Base-by-base conservation (phyloP, 92 coral and sea anemone genomes). In the Desmophyllum pertusum region DNA sequence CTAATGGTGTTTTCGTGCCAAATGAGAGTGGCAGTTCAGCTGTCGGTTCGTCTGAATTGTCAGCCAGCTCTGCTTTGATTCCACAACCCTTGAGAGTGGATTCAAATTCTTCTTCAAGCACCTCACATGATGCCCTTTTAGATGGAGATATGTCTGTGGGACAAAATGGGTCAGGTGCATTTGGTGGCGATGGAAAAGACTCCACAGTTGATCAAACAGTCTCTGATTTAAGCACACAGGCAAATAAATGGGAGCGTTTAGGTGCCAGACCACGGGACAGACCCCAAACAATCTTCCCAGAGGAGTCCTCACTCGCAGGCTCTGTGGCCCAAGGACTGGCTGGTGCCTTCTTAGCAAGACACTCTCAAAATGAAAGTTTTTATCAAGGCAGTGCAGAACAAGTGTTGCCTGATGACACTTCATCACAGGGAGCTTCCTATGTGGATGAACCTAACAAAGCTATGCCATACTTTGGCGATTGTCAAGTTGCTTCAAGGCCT, bases 251-350 rank as follows among this genome's bases (percentile, higher is more conserved):
- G n/a, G n/a, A n/a, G n/a, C n/a, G n/a, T n/a, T n/a, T n/a, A n/a
- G n/a, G n/a, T n/a, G n/a, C n/a, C n/a, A n/a, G n/a, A n/a, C n/a
- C 81, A 53, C 53, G 59, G 59, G 51, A 75, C 41, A 35, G 45
- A 1, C 29, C 6, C 59, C 19, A 51, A 19, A 19, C 10, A 19
- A 9, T 9, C 9, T 19, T 9, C 10, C 9, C 59, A 51, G 10
- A 51, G 19, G 59, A 51, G 59, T 19, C 9, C 19, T 51, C 69
- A 38, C 48, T 36, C 5, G 1, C 31, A 23, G 21, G 15, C 11
- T 29, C 62, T 46, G 40, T 74, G 21, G 35, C 69, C 2, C 50
- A 55, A 27, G 81, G 70, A 10, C n/a, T 77, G 19, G 70, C 81
- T 10, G 52, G 38, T 0, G 81, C 50, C n/a, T n/a, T n/a, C n/a